Conservation (phyloP, 2,113 vertebrate species). For the Camelus dromedarius region DNA sequence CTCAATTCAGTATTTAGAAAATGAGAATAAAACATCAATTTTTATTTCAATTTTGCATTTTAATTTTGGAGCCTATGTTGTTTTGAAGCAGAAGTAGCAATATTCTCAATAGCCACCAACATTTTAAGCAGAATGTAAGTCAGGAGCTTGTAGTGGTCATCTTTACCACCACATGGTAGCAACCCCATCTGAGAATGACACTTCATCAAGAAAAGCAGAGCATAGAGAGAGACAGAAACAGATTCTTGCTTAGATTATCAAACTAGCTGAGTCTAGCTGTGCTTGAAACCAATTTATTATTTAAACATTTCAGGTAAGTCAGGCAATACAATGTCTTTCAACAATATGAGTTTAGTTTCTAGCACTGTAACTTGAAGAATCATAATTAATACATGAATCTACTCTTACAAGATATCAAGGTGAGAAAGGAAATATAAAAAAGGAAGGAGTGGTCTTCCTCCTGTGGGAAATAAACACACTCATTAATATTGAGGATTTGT, state of each 20-base stretch:
- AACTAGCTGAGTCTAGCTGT: neutral
- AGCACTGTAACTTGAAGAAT: neutral
- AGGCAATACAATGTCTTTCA: neutral
- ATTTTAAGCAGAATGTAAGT: neutral
- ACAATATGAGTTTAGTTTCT: neutral
- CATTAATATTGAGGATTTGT: neutral
- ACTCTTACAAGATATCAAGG: neutral
- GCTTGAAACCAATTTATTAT: neutral
- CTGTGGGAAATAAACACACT: neutral
- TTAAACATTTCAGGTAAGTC: neutral
- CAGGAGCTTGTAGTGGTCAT: neutral
- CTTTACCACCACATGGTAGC: neutral
- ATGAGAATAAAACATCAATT: neutral
- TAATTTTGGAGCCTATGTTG: neutral
- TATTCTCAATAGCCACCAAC: neutral
- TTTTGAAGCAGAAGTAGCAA: neutral
- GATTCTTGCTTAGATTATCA: neutral
- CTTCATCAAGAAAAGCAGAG: neutral
- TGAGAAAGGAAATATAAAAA: conserved; percentile 4
- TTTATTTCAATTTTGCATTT: conserved; percentile 32
- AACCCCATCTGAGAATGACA: neutral
- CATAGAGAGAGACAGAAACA: neutral
- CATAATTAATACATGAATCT: neutral
- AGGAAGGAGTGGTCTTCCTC: neutral
- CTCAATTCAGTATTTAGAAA: conserved; percentile 11